These are phyloP conservation scores for Podarcis muralis DNA, from an alignment of 2,113 vertebrate genomes.

Conservation along the genomic window DNA sequence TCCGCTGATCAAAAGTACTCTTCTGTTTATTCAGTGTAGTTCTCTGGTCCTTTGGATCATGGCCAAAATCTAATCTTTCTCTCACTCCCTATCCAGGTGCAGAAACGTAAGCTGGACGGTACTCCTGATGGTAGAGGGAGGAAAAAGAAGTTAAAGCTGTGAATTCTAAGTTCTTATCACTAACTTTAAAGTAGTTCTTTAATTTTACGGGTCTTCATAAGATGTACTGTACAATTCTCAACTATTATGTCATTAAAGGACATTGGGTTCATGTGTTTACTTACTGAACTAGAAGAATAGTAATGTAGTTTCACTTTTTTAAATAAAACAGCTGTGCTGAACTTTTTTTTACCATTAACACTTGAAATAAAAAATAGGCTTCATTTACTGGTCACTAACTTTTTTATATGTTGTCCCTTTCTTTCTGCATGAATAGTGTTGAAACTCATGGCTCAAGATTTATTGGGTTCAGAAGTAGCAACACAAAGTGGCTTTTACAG, in stretches of 20 bases:
- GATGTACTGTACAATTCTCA: slow-evolving; percentile 88
- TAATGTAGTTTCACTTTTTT: slow-evolving; percentile 85
- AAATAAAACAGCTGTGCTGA: slow-evolving; percentile 91
- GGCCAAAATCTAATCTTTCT: background rate
- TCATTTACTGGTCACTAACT: slow-evolving; percentile 80
- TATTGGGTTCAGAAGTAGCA: background rate
- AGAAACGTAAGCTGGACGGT: slow-evolving; percentile 95
- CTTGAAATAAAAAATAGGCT: slow-evolving; percentile 90
- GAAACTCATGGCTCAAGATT: background rate
- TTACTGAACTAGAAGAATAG: slow-evolving; percentile 83
- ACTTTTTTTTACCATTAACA: slow-evolving; percentile 90
- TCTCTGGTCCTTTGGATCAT: background rate
- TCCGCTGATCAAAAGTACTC: background rate
- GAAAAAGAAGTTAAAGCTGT: slow-evolving; percentile 97
- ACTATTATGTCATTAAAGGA: slow-evolving; percentile 83
- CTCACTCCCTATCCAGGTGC: slow-evolving; percentile 76
- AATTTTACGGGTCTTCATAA: slow-evolving; percentile 90
- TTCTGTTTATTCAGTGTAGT: background rate
- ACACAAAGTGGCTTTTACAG: background rate
- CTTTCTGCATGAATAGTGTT: slow-evolving; percentile 38
- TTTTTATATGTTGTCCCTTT: slow-evolving; percentile 61
- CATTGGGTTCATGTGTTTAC: slow-evolving; percentile 84
- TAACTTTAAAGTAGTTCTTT: slow-evolving; percentile 83
- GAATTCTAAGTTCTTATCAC: slow-evolving; percentile 75
- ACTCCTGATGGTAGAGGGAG: slow-evolving; percentile 92